These are phyloP conservation scores for Drosophila longiperda DNA, from an alignment of 2,888 invertebrate genomes.

Conservation along the genomic window DNA sequence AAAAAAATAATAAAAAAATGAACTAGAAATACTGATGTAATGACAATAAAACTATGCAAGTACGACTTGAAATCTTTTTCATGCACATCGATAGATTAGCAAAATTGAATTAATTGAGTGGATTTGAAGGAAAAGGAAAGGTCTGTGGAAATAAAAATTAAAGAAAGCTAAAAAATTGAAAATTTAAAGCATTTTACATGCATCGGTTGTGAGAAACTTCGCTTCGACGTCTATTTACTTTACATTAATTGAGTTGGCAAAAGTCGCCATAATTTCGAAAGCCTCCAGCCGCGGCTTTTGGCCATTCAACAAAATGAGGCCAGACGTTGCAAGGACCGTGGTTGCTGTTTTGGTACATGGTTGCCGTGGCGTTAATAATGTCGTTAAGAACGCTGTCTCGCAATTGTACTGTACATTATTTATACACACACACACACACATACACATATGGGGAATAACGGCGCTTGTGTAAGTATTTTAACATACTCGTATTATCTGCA, in stretches of 20 bases:
- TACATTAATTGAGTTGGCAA: conserved; percentile 78
- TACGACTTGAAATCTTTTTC: background rate
- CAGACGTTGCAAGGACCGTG: conserved; percentile 12
- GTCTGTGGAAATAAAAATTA: background rate
- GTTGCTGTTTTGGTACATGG: conserved; percentile 7
- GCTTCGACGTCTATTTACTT: conserved; percentile 67
- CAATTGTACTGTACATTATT: conserved; percentile 34
- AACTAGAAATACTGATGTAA: background rate
- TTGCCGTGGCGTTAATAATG: conserved; percentile 60
- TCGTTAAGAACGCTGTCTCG: conserved; percentile 49
- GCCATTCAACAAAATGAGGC: conserved; percentile 58
- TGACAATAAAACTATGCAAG: background rate
- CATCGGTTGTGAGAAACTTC: conserved; percentile 9
- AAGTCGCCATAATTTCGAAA: conserved; percentile 71
- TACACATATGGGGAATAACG: background rate
- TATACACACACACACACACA: background rate
- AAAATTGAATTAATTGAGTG: background rate
- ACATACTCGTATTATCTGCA: conserved; percentile 5
- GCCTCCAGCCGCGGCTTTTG: conserved; percentile 57
- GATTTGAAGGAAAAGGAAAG: too few species aligned
- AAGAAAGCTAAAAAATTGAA: background rate
- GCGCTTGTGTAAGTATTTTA: background rate
- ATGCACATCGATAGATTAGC: background rate
- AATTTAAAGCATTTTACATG: background rate
- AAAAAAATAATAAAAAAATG: background rate